phyloP scores from a whole-genome alignment of 2,888 invertebrate species.

The Mesoligia furuncula region DNA sequence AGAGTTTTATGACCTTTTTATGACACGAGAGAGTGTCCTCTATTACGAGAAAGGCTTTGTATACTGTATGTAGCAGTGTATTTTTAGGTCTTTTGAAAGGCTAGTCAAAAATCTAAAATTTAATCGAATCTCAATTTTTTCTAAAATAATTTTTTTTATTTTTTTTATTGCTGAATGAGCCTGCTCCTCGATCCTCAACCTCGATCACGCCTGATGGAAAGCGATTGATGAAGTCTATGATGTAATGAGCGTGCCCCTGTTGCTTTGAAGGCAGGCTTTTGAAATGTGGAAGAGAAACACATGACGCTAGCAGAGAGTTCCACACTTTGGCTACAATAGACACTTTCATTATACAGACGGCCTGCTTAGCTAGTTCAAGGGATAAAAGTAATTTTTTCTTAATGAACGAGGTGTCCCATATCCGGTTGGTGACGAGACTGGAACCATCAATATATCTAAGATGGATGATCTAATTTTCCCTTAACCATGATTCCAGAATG shows the following conservation, averaged over 20 bases:
- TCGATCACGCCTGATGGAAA: background rate
- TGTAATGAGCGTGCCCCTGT: background rate
- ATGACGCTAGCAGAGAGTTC: background rate
- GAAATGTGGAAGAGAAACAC: background rate
- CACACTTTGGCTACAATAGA: background rate
- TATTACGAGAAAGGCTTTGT: background rate
- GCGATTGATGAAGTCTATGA: background rate
- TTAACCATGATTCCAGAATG: conserved; percentile 91
- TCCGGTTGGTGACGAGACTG: background rate
- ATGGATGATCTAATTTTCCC: background rate
- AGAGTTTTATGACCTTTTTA: conserved; percentile 22
- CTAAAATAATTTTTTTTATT: background rate
- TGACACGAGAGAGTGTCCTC: conserved; percentile 16
- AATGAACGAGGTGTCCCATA: background rate
- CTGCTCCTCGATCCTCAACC: background rate
- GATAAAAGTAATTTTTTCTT: background rate
- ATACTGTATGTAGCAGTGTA: background rate
- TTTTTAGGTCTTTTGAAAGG: background rate
- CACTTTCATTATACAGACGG: background rate
- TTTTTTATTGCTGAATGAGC: background rate
- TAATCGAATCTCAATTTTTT: background rate
- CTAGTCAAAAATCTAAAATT: background rate
- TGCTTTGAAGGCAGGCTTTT: background rate
- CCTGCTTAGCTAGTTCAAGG: background rate
- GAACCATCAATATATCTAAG: background rate